Evolutionary conservation across 2,888 invertebrate genomes (phyloP).

Genomic region (Stenoptilia bipunctidactyla): DNA sequence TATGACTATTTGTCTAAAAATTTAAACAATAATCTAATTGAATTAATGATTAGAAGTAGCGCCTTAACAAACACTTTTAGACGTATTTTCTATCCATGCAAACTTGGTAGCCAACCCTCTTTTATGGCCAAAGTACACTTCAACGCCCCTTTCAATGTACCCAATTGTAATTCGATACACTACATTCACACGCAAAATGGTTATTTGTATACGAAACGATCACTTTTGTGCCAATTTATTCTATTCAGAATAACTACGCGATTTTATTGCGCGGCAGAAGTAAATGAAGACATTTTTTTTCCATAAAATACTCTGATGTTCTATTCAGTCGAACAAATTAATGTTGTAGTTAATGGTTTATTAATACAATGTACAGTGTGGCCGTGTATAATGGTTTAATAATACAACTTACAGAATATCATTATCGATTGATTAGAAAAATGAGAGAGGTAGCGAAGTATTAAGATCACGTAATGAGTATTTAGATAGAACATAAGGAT

Average conservation of each 20-base stretch:
- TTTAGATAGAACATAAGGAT: too few relatives aligned
- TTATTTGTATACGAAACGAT: conserved; percentile 51
- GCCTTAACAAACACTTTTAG: neutral
- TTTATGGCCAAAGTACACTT: conserved; percentile 4
- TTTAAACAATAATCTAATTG: too few relatives aligned
- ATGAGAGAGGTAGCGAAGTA: too few relatives aligned
- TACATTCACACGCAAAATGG: conserved; percentile 57
- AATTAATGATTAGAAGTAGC: neutral
- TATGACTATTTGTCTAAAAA: too few relatives aligned
- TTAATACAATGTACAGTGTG: too few relatives aligned
- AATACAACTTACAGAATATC: too few relatives aligned
- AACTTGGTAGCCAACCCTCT: neutral
- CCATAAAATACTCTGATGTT: conserved; percentile 11
- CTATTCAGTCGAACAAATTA: neutral
- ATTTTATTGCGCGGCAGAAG: conserved; percentile 43
- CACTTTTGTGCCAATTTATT: conserved; percentile 39
- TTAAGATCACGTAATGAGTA: too few relatives aligned
- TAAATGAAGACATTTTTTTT: conserved; percentile 36
- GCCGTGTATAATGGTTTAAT: too few relatives aligned
- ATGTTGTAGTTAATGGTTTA: too few relatives aligned
- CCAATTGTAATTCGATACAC: conserved; percentile 65
- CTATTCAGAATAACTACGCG: conserved; percentile 24
- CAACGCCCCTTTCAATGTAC: conserved; percentile 22
- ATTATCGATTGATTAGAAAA: too few relatives aligned
- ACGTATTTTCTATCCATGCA: too few relatives aligned